These are phyloP conservation scores for Epirrhoe tristata DNA, from an alignment of 2,888 invertebrate species.

Conservation along the genomic window DNA sequence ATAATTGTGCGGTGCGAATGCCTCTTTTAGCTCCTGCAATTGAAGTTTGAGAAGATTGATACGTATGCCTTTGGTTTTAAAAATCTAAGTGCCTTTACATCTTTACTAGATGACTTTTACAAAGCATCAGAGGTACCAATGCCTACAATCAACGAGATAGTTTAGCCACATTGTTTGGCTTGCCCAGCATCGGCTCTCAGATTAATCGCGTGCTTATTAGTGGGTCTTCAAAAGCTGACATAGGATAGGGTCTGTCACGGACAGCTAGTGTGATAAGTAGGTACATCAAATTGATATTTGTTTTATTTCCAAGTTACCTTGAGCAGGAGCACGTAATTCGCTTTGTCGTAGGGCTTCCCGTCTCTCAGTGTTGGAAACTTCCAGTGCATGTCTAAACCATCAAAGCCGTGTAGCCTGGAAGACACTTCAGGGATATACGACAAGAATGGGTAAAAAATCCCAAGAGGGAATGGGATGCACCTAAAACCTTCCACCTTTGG, in stretches of 20 bases:
- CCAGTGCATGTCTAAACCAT: slow-evolving; percentile 93
- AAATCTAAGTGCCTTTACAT: too few species aligned
- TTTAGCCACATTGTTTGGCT: too few species aligned
- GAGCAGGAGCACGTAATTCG: slow-evolving; percentile 90
- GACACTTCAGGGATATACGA: neutral
- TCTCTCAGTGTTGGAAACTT: slow-evolving; percentile 93
- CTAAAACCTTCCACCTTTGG: too few species aligned
- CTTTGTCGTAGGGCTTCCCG: slow-evolving; percentile 89
- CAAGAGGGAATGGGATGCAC: too few species aligned
- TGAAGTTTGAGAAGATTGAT: neutral
- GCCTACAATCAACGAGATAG: too few species aligned
- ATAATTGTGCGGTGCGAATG: slow-evolving; percentile 88
- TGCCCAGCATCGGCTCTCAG: too few species aligned
- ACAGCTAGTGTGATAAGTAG: neutral
- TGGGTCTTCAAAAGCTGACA: too few species aligned
- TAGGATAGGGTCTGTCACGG: neutral
- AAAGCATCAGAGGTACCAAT: too few species aligned
- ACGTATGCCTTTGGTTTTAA: too few species aligned
- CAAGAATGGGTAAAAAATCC: too few species aligned
- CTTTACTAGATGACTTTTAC: too few species aligned
- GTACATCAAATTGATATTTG: neutral
- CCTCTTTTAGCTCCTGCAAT: slow-evolving; percentile 88
- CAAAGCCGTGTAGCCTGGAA: slow-evolving; percentile 88
- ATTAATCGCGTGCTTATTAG: too few species aligned
- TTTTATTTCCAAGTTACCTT: slow-evolving; percentile 79